These are phyloP conservation scores for Alcedo quadribrachys DNA, from an alignment of 2,797 vertebrate species.

Conservation along the genomic window DNA sequence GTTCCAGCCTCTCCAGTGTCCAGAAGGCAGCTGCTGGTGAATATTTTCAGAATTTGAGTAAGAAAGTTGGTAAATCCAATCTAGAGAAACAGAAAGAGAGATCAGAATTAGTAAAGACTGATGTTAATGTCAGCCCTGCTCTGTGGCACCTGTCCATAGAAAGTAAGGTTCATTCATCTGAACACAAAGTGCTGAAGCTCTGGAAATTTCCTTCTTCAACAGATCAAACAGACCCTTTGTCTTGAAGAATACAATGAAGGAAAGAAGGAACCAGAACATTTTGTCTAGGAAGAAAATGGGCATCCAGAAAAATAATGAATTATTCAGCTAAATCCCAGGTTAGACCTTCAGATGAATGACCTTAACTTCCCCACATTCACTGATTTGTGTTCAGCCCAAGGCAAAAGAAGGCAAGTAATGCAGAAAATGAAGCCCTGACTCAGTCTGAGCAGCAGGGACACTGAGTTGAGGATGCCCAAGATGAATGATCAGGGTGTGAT, in stretches of 20 bases:
- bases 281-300: neutral
- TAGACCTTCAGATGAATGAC: neutral
- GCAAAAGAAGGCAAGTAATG: neutral
- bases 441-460: neutral
- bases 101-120: neutral
- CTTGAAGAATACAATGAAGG: neutral
- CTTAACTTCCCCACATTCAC: neutral
- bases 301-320: neutral
- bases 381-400: neutral
- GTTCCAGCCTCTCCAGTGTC: slow-evolving; percentile 71
- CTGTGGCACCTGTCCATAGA: neutral
- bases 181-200: neutral
- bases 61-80: slow-evolving; percentile 73
- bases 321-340: neutral
- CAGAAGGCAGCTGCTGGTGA: slow-evolving; percentile 67
- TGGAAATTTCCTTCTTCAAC: neutral
- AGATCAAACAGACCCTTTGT: neutral
- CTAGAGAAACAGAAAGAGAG: slow-evolving; percentile 65
- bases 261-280: neutral
- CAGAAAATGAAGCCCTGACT: neutral
- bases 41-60: slow-evolving; percentile 55
- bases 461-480: neutral
- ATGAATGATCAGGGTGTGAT: neutral
- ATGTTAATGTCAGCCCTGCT: neutral
- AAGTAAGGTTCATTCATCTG: neutral